Evolutionary conservation across 2,888 invertebrate species (phyloP).

Genomic region (Stictocephala bisonia): DNA sequence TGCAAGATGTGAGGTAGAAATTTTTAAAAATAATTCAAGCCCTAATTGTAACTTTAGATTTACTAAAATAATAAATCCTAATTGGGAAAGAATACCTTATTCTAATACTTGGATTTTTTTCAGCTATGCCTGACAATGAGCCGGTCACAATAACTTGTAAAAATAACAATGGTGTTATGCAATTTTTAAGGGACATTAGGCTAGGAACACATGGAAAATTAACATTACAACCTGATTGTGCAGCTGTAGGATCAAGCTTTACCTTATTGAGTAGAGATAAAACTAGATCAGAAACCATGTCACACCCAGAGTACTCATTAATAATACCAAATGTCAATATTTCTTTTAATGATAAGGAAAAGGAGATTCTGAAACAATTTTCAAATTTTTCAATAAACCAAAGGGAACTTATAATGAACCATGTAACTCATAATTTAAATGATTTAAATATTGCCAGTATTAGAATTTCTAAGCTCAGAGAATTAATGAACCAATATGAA

Average conservation of each 20-base stretch:
- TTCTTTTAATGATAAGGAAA: not conserved
- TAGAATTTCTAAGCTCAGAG: conserved; percentile 19
- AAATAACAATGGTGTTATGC: conserved; percentile 11
- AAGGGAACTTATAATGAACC: not conserved
- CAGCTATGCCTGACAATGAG: conserved; percentile 8
- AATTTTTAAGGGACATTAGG: not conserved
- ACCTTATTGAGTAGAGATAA: not conserved
- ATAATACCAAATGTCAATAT: conserved; percentile 2
- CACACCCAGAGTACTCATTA: not conserved
- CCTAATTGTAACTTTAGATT: not conserved
- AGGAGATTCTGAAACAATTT: conserved; percentile 10
- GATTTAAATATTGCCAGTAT: conserved; percentile 16
- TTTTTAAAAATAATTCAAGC: conserved; percentile 1
- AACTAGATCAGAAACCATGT: not conserved
- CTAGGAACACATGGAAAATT: not conserved
- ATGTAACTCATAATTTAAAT: conserved; percentile 7
- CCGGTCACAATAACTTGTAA: conserved; percentile 6
- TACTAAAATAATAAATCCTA: not conserved
- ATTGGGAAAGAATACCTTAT: not conserved
- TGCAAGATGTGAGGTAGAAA: conserved; percentile 6
- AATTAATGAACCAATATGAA: not conserved
- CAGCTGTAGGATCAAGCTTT: conserved; percentile 19
- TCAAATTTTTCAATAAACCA: not conserved
- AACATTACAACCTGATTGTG: not conserved
- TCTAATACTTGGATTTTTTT: conserved; percentile 5